Conservation (phyloP, 2,888 invertebrate species). For the Temnothorax unifasciatus region DNA sequence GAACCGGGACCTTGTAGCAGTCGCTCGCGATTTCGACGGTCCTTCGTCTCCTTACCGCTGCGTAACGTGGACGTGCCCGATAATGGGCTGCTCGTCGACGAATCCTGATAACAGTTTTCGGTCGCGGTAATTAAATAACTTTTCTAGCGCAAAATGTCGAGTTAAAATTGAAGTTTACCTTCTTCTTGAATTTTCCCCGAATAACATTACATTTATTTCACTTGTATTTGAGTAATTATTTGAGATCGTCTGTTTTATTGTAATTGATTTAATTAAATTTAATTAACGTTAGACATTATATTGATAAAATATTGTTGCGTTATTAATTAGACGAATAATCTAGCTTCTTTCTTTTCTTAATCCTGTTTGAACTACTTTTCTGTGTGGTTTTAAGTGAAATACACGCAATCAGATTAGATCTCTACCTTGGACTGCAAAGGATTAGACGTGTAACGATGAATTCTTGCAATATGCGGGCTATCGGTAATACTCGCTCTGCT, state of each 20-base stretch:
- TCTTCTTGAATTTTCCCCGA: neutral
- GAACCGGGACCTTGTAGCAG: constrained; percentile 90
- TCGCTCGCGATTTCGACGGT: constrained; percentile 91
- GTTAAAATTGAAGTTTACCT: too few relatives aligned
- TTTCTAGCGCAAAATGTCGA: too few relatives aligned
- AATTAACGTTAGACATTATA: neutral
- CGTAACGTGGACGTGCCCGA: constrained; percentile 80
- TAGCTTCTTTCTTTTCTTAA: neutral
- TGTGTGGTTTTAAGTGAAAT: neutral
- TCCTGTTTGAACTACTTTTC: neutral
- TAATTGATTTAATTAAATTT: neutral
- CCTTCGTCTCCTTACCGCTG: constrained; percentile 89
- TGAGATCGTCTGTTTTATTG: neutral
- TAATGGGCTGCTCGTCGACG: constrained; percentile 80
- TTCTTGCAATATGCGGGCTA: constrained; percentile 83
- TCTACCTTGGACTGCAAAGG: constrained; percentile 79
- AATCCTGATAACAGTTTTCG: constrained; percentile 74
- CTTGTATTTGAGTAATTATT: neutral
- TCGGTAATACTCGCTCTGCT: constrained; percentile 75
- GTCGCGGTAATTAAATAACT: neutral
- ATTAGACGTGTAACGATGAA: constrained; percentile 78
- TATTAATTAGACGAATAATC: neutral
- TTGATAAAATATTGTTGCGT: neutral
- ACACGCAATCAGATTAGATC: neutral
- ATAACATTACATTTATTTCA: neutral